These are phyloP conservation scores for Anthopleura xanthogrammica DNA, from an alignment of 92 coral and sea anemone genomes.

Conservation along the genomic window DNA sequence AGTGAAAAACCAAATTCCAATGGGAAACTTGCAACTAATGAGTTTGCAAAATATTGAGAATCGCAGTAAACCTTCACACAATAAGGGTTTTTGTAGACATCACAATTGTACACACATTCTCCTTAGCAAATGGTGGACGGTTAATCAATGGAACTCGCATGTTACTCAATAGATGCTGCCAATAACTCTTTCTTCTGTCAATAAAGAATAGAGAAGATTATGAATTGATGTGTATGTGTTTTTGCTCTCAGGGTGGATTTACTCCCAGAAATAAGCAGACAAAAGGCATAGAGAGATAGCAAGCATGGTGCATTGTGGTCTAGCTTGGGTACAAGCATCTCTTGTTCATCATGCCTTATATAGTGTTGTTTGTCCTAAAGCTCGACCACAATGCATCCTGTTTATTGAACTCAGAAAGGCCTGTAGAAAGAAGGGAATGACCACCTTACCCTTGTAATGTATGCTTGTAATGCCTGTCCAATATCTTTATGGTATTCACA, in stretches of 20 bases:
- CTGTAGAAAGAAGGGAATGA: too few species aligned
- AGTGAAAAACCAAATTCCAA: too few species aligned
- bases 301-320: not conserved
- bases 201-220: not conserved
- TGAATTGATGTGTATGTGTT: not conserved
- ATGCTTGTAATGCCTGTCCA: conserved; percentile 10
- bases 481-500: conserved; percentile 11
- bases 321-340: not conserved
- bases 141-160: not conserved
- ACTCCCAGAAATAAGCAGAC: too few species aligned
- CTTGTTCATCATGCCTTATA: not conserved
- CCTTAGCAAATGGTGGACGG: too few species aligned
- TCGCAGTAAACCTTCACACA: too few species aligned
- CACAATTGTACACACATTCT: too few species aligned
- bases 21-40: too few species aligned
- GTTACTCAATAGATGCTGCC: not conserved
- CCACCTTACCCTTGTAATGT: not conserved
- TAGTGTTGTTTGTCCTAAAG: not conserved
- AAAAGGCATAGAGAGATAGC: too few species aligned
- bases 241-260: not conserved
- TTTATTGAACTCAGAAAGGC: too few species aligned
- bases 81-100: too few species aligned
- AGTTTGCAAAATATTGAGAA: not conserved
- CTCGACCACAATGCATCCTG: too few species aligned
- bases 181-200: not conserved